These are phyloP conservation scores for Apaloderma vittatum DNA, from an alignment of 2,113 vertebrate species.

Conservation along the genomic window DNA sequence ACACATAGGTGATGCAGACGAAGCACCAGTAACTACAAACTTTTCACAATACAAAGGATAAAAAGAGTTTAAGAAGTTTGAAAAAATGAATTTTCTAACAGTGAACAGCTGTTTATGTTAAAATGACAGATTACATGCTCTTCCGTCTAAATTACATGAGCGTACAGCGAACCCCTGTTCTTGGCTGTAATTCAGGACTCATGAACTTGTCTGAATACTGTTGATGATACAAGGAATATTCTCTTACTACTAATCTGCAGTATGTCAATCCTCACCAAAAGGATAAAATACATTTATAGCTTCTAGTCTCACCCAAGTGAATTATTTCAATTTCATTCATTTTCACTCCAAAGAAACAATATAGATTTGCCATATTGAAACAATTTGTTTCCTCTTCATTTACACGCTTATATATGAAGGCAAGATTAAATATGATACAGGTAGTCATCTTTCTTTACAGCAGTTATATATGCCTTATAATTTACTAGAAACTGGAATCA, in stretches of 20 bases:
- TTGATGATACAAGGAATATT: constrained; percentile 35
- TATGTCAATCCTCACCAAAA: constrained; percentile 58
- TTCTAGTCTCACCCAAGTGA: constrained; percentile 71
- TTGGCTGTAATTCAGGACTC: constrained; percentile 44
- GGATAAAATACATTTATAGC: constrained; percentile 72
- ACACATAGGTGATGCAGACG: neutral
- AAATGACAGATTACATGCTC: constrained; percentile 27
- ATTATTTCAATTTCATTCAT: constrained; percentile 77
- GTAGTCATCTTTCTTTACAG: constrained; percentile 56
- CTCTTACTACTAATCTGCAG: constrained; percentile 54
- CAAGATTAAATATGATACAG: constrained; percentile 54
- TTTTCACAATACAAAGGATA: neutral
- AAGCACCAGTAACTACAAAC: neutral
- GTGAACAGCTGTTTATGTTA: neutral
- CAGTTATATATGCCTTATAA: constrained; percentile 69
- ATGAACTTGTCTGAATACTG: neutral
- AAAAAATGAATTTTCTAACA: neutral
- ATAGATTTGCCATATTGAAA: constrained; percentile 67
- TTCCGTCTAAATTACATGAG: constrained; percentile 47
- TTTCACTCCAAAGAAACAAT: constrained; percentile 73
- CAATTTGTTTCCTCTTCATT: constrained; percentile 75
- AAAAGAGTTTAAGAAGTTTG: neutral
- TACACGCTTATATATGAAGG: constrained; percentile 69
- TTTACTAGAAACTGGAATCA: constrained; percentile 75
- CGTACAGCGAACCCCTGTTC: neutral